Evolutionary conservation across 2,888 invertebrate species (phyloP), one percentile per base, ranked within the genome.

Genomic region (Caenorhabditis wallacei): DNA sequence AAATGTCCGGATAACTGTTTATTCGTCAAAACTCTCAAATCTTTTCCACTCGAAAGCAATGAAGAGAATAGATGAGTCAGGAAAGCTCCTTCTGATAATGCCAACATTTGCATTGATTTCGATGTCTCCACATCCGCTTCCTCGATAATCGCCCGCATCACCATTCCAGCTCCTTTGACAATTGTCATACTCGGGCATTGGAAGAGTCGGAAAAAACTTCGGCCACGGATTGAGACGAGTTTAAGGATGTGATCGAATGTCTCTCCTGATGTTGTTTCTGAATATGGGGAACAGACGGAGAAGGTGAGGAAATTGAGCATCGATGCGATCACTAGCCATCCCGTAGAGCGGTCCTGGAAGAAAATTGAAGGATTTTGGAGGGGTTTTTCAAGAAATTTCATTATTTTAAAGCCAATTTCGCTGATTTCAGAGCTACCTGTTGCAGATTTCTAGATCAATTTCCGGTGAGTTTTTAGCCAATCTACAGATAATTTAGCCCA

Each of bases 301-400:
- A 98, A 99, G 48, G 98, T 99, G 85, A 99, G 94, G 92, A 99
- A 96, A 93, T 99, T 99, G 92, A 99, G 94, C 97, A 99, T 97
- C 85, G 97, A 96, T 37, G 97, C 96, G 84, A 99, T 96, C 16
- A 99, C 96, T 63, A 99, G 93, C 57, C 98, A 98, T 3, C 98
- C 98, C 71, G 97, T 97, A 68, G 96, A 96, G 84, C 95, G 95
- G 78, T 94, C 80, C 71, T 75, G 68, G n/a, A 56, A 53, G 48
- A 26, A 13, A 20, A 22, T n/a, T n/a, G n/a, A n/a, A n/a, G n/a
- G n/a, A n/a, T n/a, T n/a, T n/a, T n/a, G n/a, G n/a, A n/a, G n/a
- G n/a, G n/a, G n/a, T n/a, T n/a, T n/a, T n/a, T n/a, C n/a, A n/a
- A n/a, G n/a, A n/a, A n/a, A n/a, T n/a, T n/a, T n/a, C n/a, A n/a